Base-by-base conservation (phyloP, 2,797 vertebrate species). In the Eulemur mongoz region DNA sequence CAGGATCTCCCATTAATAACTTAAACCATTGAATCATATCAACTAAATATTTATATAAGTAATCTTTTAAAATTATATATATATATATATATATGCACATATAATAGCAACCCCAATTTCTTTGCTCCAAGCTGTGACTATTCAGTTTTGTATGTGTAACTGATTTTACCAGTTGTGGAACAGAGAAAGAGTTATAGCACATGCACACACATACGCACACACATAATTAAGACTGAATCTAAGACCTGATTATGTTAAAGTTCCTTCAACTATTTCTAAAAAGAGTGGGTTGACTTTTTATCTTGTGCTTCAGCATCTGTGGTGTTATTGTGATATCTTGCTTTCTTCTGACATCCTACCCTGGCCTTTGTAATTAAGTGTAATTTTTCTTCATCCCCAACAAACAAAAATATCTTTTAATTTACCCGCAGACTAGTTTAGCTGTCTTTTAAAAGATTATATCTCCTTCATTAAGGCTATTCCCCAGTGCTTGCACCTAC, bases 401-500 rank as follows among this genome's bases (percentile, higher is more conserved):
- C n/a, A 18, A 78, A 79, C 7, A 83, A 43, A 73, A 72, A 40
- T 20, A 45, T 3, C 7, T 73, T 38, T 50, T 59, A 81, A 73
- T 61, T 73, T 70, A 35, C 5, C 0, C 23, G 23, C 1, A 76
- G 17, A 43, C 1, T 89, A 59, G 59, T 84, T 73, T 35, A 75
- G 0, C 3, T 15, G 76, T 70, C 18, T 35, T 40, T 82, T 57
- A 15, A 38, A 38, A 78, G 17, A 27, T 18, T 72, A 20, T 35
- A 32, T 65, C 4, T 50, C n/a, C 0, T 92, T 4, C 8, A n/a
- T 65, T 57, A 76, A 75, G 30, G 9, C 11, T 80, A 25, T 35
- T 27, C 9, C 9, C 4, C 9, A 63, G 38, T 45, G 48, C 7
- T 1, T 6, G 45, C 35, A 45, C 7, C 1, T 32, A 54, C 0